Percentiles rank a stretch among this genome's conserved stretches.
Evolutionary conservation across 2,888 invertebrate genomes (phyloP).

Genomic region (Cyclophora albipunctata): DNA sequence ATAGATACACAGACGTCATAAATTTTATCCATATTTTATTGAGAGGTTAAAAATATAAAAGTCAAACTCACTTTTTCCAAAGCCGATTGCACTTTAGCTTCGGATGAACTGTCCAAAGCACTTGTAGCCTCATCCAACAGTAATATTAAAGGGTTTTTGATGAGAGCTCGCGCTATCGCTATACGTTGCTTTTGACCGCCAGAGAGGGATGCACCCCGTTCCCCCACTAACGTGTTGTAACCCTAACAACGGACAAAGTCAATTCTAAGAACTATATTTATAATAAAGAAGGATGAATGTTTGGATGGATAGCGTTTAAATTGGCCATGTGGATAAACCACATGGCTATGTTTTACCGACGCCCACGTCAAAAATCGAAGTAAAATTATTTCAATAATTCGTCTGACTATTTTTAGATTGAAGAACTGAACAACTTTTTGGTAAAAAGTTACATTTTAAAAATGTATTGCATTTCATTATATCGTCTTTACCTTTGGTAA

Average conservation of each 20-base stretch:
- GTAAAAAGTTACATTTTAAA: too few relatives aligned
- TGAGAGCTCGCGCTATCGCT: conserved; percentile 79
- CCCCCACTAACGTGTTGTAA: conserved; percentile 72
- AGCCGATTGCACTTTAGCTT: conserved; percentile 52
- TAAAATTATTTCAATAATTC: too few relatives aligned
- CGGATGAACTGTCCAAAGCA: conserved; percentile 78
- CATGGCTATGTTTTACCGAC: too few relatives aligned
- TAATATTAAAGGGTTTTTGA: conserved; percentile 75
- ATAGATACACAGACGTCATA: too few relatives aligned
- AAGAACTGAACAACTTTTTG: too few relatives aligned
- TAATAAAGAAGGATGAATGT: too few relatives aligned
- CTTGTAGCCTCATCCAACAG: conserved; percentile 78
- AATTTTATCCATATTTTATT: too few relatives aligned
- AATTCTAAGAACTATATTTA: neutral
- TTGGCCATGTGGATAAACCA: too few relatives aligned
- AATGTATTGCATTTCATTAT: too few relatives aligned
- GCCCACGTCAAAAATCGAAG: too few relatives aligned
- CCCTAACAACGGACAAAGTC: conserved; percentile 61
- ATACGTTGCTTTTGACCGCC: conserved; percentile 83
- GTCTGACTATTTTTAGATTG: too few relatives aligned
- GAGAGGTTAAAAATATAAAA: neutral
- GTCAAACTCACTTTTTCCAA: conserved; percentile 26
- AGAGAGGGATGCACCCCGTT: conserved; percentile 74
- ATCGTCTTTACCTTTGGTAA: conserved; percentile 74
- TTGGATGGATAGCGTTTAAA: too few relatives aligned